Base-by-base conservation (phyloP, 2,888 invertebrate genomes). In the Buathra laborator region DNA sequence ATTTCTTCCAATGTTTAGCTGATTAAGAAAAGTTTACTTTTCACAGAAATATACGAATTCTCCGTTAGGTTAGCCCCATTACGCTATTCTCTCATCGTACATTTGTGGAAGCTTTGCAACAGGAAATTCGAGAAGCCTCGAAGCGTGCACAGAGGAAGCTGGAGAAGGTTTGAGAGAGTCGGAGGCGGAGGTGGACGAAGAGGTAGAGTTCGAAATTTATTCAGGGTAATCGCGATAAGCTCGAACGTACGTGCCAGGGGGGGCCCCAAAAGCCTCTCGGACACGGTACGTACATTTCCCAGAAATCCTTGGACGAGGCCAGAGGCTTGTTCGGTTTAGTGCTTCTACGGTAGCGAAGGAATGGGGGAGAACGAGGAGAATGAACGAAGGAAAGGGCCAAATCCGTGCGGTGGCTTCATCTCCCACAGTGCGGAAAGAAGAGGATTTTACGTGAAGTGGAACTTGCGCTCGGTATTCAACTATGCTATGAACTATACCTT, bases 191-290 rank as follows among this genome's bases (percentile, higher is more conserved):
- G 46, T 43, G n/a, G 46, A 16, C 53, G 19, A 16, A 53, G 72
- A 44, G 56, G 32, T 12, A 44, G 81, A 81, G 76, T 81, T 81
- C 32, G 81, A 81, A 81, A 81, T 81, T 81, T 81, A 81, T 81
- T 81, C 81, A 81, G 76, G 81, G 81, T 81, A 81, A 81, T 81
- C 81, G 81, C 81, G 75, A 81, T 81, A 81, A 81, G 81, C 81
- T 70, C 76, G 81, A 75, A 74, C 67, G 76, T 70, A 81, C 78
- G 83, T 74, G 75, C 74, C 32, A 29, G 84, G 62, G 64, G 72
- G 37, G 37, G 37, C 37, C 37, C 72, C 59, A 68, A 81, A 77
- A 72, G 71, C 75, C 76, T 78, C 75, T 75, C 64, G 62, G 67
- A 72, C 77, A 80, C 70, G 70, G 59, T 81, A 81, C 81, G 81